Percentiles rank a stretch among this genome's conserved stretches.
phyloP scores from a whole-genome alignment of 2,888 invertebrate genomes.

The Ichneumoninae sp. region DNA sequence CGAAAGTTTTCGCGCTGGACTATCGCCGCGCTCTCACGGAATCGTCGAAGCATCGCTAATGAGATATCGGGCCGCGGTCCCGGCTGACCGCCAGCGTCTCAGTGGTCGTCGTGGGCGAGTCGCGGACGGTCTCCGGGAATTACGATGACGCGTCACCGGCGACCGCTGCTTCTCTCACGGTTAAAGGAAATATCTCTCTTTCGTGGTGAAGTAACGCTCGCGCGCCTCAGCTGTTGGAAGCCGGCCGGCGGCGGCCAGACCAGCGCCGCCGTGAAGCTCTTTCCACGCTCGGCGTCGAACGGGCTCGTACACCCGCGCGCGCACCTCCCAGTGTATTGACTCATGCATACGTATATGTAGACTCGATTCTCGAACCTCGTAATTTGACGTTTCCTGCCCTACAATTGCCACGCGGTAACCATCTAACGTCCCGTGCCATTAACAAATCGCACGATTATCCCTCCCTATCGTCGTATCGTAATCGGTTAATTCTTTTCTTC shows the following conservation, averaged over 20 bases:
- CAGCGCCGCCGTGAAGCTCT: constrained; percentile 54
- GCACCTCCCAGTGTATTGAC: constrained; percentile 25
- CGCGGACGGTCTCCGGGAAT: constrained; percentile 27
- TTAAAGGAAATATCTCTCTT: constrained; percentile 59
- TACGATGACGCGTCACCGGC: constrained; percentile 49
- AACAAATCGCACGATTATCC: neutral
- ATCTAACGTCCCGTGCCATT: constrained; percentile 39
- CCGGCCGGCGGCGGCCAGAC: constrained; percentile 59
- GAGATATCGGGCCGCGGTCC: neutral
- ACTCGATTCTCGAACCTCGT: constrained; percentile 61
- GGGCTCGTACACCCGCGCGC: constrained; percentile 16
- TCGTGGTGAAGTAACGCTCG: constrained; percentile 55
- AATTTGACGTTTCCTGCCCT: constrained; percentile 66
- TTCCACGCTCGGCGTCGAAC: constrained; percentile 39
- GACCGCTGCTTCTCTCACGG: constrained; percentile 39
- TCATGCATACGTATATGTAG: constrained; percentile 29
- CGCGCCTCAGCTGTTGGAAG: constrained; percentile 63
- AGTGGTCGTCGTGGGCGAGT: constrained; percentile 13
- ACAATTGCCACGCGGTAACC: constrained; percentile 64
- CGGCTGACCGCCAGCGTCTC: neutral
- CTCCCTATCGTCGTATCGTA: neutral
- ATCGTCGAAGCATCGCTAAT: constrained; percentile 44
- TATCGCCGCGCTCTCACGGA: constrained; percentile 10
- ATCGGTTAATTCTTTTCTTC: neutral
- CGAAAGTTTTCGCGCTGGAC: neutral